These are phyloP conservation scores for Arion vulgaris DNA, from an alignment of 1,140 invertebrate species.

Conservation along the genomic window DNA sequence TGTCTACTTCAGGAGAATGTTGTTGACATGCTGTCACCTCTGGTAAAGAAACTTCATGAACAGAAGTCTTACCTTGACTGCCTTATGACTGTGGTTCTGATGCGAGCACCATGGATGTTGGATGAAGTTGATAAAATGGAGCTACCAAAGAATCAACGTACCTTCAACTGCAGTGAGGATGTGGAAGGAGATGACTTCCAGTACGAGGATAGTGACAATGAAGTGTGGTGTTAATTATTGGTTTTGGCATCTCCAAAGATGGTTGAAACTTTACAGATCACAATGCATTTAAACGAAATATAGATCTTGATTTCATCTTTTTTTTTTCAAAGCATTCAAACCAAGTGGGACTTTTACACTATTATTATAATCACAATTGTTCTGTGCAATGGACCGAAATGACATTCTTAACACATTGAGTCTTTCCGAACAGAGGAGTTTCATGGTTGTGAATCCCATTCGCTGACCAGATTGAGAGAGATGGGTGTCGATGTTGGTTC, in stretches of 20 bases:
- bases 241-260: background rate
- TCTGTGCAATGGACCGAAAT: no score
- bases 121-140: conserved; percentile 50
- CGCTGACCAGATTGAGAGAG: no score
- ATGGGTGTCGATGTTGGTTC: no score
- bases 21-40: conserved; percentile 41
- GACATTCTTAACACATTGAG: no score
- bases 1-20: conserved; percentile 42
- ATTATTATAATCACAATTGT: no score
- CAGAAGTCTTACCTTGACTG: conserved; percentile 52
- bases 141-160: no score
- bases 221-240: conserved; percentile 25
- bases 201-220: conserved; percentile 19
- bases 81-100: conserved; percentile 50
- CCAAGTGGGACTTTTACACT: no score
- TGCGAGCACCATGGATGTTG: conserved; percentile 53
- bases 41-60: conserved; percentile 45
- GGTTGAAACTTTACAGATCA: background rate
- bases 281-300: no score
- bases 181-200: background rate
- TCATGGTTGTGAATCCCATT: no score
- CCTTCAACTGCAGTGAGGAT: background rate
- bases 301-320: no score
- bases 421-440: no score
- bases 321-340: no score